Evolutionary conservation across 2,888 invertebrate species (phyloP), one percentile per base, ranked within the genome.

Genomic region (Bombylius major): DNA sequence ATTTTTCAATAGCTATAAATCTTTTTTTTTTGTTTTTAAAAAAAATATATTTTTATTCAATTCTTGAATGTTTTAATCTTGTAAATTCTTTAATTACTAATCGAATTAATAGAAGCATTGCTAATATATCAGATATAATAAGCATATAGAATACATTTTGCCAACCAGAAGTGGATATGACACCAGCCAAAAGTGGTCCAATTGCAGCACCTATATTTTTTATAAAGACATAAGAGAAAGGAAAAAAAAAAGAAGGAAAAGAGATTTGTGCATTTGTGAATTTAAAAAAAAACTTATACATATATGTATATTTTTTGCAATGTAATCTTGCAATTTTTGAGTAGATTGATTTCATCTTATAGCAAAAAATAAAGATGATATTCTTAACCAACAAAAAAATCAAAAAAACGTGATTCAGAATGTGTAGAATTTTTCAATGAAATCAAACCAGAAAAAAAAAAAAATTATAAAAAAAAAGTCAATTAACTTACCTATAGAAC

Each of bases 71-170:
- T 14, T 69, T 65, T 51, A 65, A 51, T 34, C 64, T 65, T 13
- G 61, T 53, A 39, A 77, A 61, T 65, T 80, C 80, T 53, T 76
- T 74, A 60, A 70, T 65, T 5, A 77, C 77, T 60, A 79, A 76
- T 71, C 84, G 77, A 33, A 80, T 60, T 32, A 86, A 68, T 65
- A 91, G 79, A 63, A 89, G 62, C 57, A 94, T 76, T 0, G 95
- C 92, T 51, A 87, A 67, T 14, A 87, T 70, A 71, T 94, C 87
- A 32, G 95, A 85, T 0, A 76, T 69, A 70, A 96, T 93, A 13
- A 96, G 80, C 89, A 95, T 90, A 65, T 87, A 83, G 76, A 96
- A 95, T 1, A 96, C 95, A 67, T 85, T 80, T 49, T 84, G 77
- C 95, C 95, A 95, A 14, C 85, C 85, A 44, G 75, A 69, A 61